Conservation (phyloP, 1,140 invertebrate species). For the Drosophila willistoni region DNA sequence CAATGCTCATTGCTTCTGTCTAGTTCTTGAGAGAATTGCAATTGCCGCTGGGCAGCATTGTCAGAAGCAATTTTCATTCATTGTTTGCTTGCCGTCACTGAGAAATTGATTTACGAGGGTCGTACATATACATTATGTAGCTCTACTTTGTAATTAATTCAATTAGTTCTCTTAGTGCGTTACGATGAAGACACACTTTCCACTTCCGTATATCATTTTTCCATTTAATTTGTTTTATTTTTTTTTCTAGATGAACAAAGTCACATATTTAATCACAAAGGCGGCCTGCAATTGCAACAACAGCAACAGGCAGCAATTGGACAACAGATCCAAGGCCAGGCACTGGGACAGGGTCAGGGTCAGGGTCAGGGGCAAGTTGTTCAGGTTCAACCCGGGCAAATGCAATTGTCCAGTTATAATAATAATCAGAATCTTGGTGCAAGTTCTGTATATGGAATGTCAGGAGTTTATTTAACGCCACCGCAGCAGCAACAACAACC, state of each 20-base stretch:
- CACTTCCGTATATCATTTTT: slow-evolving; percentile 59
- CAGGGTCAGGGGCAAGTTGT: slow-evolving; percentile 20
- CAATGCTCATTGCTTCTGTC: slow-evolving; percentile 28
- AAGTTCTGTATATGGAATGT: slow-evolving; percentile 62
- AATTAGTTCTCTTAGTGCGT: slow-evolving; percentile 65
- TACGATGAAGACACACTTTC: slow-evolving; percentile 55
- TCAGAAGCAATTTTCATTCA: slow-evolving; percentile 74
- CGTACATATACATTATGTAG: slow-evolving; percentile 57
- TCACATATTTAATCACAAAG: slow-evolving; percentile 88
- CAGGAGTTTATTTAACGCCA: slow-evolving; percentile 67
- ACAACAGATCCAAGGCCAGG: slow-evolving; percentile 11
- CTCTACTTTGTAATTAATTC: slow-evolving; percentile 72
- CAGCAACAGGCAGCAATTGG: slow-evolving; percentile 5
- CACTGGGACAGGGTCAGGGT: slow-evolving; percentile 33
- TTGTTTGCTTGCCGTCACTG: slow-evolving; percentile 63
- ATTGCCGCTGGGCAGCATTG: slow-evolving; percentile 51
- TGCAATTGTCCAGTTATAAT: slow-evolving; percentile 47
- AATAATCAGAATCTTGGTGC: slow-evolving; percentile 44
- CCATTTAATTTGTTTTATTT: slow-evolving; percentile 26
- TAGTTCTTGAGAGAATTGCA: slow-evolving; percentile 68
- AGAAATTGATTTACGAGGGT: slow-evolving; percentile 77
- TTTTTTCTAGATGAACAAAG: slow-evolving; percentile 72
- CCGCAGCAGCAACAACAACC: slow-evolving; percentile 53
- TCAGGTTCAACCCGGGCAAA: slow-evolving; percentile 61
- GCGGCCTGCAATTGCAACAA: slow-evolving; percentile 84